phyloP scores from a whole-genome alignment of 2,113 vertebrate genomes.

The Corythoichthys haematopterus region DNA sequence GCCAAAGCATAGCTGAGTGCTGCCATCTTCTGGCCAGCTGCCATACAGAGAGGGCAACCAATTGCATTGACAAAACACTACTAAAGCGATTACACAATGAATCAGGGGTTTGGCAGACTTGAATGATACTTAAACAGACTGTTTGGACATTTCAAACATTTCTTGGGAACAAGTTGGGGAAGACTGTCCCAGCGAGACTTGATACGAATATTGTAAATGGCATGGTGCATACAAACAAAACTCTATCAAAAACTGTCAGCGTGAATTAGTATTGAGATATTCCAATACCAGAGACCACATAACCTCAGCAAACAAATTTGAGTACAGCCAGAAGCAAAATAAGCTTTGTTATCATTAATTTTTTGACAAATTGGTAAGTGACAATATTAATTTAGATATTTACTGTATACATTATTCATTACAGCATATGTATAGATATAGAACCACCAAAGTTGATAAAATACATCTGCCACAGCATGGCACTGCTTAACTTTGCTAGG shows the following conservation, averaged over 20 bases:
- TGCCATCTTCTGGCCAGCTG: constrained; percentile 72
- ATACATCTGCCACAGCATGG: too few relatives aligned
- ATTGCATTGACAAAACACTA: neutral
- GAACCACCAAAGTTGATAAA: too few relatives aligned
- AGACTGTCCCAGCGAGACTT: neutral
- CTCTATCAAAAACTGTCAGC: neutral
- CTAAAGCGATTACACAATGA: neutral
- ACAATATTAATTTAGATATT: too few relatives aligned
- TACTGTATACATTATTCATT: too few relatives aligned
- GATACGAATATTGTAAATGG: neutral
- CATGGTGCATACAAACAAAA: neutral
- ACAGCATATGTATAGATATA: too few relatives aligned
- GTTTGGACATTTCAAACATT: neutral
- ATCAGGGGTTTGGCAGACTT: neutral
- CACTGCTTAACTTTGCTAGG: too few relatives aligned
- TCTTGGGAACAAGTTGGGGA: neutral
- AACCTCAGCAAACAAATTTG: too few relatives aligned
- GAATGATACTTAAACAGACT: neutral
- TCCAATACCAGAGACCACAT: too few relatives aligned
- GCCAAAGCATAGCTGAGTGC: constrained; percentile 65
- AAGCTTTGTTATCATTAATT: too few relatives aligned
- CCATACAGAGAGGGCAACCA: constrained; percentile 5
- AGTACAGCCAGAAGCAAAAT: too few relatives aligned
- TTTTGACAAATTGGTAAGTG: too few relatives aligned
- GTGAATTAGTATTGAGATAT: too few relatives aligned